These are phyloP conservation scores for Stenotaenia linearis DNA, from an alignment of 2,888 invertebrate genomes.

Conservation along the genomic window DNA sequence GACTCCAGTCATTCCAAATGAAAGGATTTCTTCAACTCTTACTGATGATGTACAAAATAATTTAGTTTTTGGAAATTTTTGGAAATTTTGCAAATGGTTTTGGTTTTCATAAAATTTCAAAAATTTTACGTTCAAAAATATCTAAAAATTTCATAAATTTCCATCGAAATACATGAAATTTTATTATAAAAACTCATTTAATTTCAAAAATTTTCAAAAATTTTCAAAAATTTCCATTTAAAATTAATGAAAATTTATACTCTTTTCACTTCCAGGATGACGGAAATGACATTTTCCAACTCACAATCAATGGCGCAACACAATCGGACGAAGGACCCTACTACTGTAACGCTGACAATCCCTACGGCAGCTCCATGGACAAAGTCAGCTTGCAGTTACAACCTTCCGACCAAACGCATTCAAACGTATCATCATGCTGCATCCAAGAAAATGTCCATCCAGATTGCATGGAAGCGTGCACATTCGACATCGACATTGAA, in stretches of 20 bases:
- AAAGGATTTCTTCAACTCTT: neutral
- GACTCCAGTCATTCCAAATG: constrained; percentile 47
- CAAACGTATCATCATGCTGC: constrained; percentile 59
- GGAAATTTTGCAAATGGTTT: no score
- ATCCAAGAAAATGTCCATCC: constrained; percentile 70
- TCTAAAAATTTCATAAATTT: no score
- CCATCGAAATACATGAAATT: no score
- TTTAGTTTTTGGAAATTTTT: no score
- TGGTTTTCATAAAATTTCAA: no score
- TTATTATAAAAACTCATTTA: no score
- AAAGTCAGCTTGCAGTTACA: constrained; percentile 17
- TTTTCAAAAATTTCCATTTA: no score
- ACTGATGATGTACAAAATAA: neutral
- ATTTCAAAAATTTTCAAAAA: no score
- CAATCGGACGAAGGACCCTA: constrained; percentile 71
- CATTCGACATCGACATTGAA: constrained; percentile 73
- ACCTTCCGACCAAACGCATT: neutral
- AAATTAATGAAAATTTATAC: neutral
- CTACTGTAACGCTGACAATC: constrained; percentile 78
- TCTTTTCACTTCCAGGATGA: constrained; percentile 51
- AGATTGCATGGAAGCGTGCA: constrained; percentile 72
- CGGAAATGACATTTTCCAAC: constrained; percentile 65
- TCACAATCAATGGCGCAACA: constrained; percentile 66
- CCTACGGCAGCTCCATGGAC: constrained; percentile 55
- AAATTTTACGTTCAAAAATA: no score